Base-by-base conservation (phyloP, 2,113 vertebrate species). In the Etheostoma spectabile region DNA sequence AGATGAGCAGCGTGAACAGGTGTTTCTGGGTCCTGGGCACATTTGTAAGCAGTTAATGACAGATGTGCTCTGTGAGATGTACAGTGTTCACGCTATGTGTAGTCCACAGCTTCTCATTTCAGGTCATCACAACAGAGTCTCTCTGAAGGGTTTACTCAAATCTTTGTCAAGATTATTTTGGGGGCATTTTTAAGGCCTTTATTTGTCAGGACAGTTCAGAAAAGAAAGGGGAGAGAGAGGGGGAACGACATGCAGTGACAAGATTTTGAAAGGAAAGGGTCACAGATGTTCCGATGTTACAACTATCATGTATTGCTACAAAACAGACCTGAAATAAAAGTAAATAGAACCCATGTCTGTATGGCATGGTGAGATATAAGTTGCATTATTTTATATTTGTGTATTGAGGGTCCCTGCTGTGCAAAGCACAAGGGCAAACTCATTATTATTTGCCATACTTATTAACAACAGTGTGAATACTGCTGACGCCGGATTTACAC, bases 1-100 rank as follows among this genome's bases (percentile, higher is more conserved):
- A 71, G 51, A 73, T 52, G 18, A 84, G 57, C 48, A 24, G 68
- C 60, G 59, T 72, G 59, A 83, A 61, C 85, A 85, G 72, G 68
- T 85, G 79, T 57, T 51, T 53, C 15, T 35, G 69, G 59, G 74
- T 84, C 77, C 73, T 48, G 46, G 49, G 59, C 49, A 24, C 74
- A 83, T 77, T 57, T 83, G 64, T 63, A 62, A 52, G 60, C 33
- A 24, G 24, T 71, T 71, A 75, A 68, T 65, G 63, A 79, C 70
- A 24, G 53, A 56, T 64, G 46, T 71, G 55, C 51, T 56, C 22
- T 51, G n/a, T 21, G 70, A 59, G 42, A 30, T 21, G 45, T 52
- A 51, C 30, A 27, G 35, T 3, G 53, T n/a, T 67, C 63, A 64
- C 8, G 77, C 73, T 71, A 38, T 30, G 56, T 38, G 51, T 7